Evolutionary conservation across 2,797 vertebrate genomes (phyloP).

Genomic region (Siniperca obscura): DNA sequence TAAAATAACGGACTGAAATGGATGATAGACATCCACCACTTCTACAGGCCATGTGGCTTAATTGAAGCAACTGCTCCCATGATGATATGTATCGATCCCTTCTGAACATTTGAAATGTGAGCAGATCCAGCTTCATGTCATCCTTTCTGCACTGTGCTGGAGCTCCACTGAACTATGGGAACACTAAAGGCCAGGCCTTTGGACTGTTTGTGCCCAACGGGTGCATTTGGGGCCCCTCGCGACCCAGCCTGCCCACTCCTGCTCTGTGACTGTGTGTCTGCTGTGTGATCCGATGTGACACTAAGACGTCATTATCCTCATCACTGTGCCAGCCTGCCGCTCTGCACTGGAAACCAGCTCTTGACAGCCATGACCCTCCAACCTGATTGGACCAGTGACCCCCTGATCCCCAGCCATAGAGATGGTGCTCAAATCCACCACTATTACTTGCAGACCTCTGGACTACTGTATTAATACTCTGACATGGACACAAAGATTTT

Average conservation of each 20-base stretch:
- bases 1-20: slow-evolving; percentile 63
- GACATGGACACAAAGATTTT: slow-evolving; percentile 57
- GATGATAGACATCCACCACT: slow-evolving; percentile 59
- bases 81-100: slow-evolving; percentile 67
- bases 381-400: slow-evolving; percentile 75
- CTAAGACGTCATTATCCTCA: slow-evolving; percentile 79
- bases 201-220: slow-evolving; percentile 66
- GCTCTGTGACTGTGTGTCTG: slow-evolving; percentile 68
- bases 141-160: slow-evolving; percentile 72
- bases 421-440: slow-evolving; percentile 78
- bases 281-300: slow-evolving; percentile 79
- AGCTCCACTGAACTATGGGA: slow-evolving; percentile 71
- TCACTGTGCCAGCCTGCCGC: slow-evolving; percentile 79
- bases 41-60: slow-evolving; percentile 54
- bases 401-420: slow-evolving; percentile 75
- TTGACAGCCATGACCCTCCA: slow-evolving; percentile 80
- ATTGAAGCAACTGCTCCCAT: slow-evolving; percentile 70
- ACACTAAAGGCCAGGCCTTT: slow-evolving; percentile 75
- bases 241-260: slow-evolving; percentile 54
- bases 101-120: slow-evolving; percentile 76
- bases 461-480: slow-evolving; percentile 68
- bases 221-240: slow-evolving; percentile 47
- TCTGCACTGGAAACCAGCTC: slow-evolving; percentile 79
- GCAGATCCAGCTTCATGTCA: slow-evolving; percentile 64
- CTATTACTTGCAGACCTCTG: slow-evolving; percentile 79